Base-by-base conservation (phyloP, 2,888 invertebrate species). In the Drosophila greeni region DNA sequence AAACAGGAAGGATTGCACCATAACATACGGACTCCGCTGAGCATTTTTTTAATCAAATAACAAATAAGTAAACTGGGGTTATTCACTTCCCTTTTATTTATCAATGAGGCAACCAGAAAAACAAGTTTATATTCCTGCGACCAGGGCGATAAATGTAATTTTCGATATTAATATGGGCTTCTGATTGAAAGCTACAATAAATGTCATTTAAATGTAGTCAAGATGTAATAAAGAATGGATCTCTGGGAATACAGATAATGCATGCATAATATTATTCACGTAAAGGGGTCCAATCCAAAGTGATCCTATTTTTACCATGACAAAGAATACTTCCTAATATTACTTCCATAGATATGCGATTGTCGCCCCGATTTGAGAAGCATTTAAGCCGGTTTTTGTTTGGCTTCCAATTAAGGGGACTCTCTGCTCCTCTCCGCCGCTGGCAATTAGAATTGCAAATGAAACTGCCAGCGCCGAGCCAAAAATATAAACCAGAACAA, bases 361-460 rank as follows among this genome's bases (percentile, higher is more conserved):
- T 26, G 16, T 42, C 26, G 16, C 59, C 7, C 26, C 45, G 42
- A 39, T 26, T 31, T 20, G 16, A 29, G 20, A 8, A 24, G 43
- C 43, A 33, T 65, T 29, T 31, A 9, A 37, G 43, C 54, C 42
- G 34, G 33, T 55, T 57, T 47, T 47, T 49, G 48, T 70, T 69
- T 56, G 61, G 60, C 33, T 52, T 73, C 56, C 61, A 78, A 83
- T 79, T 72, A 81, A 69, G 59, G 65, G 43, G 56, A 66, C 72
- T 45, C 72, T 45, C 45, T 20, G 29, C 45, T 18, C 29, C 45
- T 45, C 29, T 45, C 45, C 26, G 12, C 64, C 62, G 72, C 64
- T 45, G 61, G 70, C 77, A 79, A 79, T 79, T 79, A 79, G 85
- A 79, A 79, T 84, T 79, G 79, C 79, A 84, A 79, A 79, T 79